Base-by-base conservation (phyloP, 2,113 vertebrate genomes). In the Marmota flaviventris region DNA sequence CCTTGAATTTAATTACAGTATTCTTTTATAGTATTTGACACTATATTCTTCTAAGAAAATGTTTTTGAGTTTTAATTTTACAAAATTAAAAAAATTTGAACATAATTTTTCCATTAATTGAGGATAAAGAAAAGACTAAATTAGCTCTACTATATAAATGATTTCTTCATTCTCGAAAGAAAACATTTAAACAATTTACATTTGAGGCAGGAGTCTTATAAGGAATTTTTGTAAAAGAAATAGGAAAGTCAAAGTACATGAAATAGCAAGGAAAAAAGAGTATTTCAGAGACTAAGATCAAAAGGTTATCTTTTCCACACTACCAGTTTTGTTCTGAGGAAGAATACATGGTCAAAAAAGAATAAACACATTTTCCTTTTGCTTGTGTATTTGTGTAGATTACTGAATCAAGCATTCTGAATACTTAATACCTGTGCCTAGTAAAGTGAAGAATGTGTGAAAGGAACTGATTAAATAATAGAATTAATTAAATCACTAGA, bases 281-380 rank as follows among this genome's bases (percentile, higher is more conserved):
- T 58, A 82, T 39, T 81, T 83, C 85, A 92, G 93, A 95, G 27
- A 95, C 85, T 14, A 97, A 32, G 37, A 78, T 39, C 53, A 78
- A 90, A 96, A 92, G 70, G 4, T 25, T 48, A 70, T 34, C 20
- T 17, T 58, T 94, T 93, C 53, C 9, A 82, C 18, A 85, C n/a
- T 45, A 89, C 3, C 22, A 51, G 53, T 82, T 93, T 87, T 92
- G n/a, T 91, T 69, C 92, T 93, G 29, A 92, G 78, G 69, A 82
- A 94, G 81, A 97, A 85, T 11, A 88, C 22, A 82, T 53, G 8
- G 69, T 39, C 39, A 90, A 96, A 51, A 90, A 94, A 51, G 22
- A 51, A 42, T 34, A 75, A 85, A 76, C 0, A 18, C 2, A 81
- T 67, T 87, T 84, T 88, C 24, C 42, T 58, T 53, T 20, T 83